phyloP scores from a whole-genome alignment of 1,140 invertebrate genomes.

The Aplysia californica region DNA sequence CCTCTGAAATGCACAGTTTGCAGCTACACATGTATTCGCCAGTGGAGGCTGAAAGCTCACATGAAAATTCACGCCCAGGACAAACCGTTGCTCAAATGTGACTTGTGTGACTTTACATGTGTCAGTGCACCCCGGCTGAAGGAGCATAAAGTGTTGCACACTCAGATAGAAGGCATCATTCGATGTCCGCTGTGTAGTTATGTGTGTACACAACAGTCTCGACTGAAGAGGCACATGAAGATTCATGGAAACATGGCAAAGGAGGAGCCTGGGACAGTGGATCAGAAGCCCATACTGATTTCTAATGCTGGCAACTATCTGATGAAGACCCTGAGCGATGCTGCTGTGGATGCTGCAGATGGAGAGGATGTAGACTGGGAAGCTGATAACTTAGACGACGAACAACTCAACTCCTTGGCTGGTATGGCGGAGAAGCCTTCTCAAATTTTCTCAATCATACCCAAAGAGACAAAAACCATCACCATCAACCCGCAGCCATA shows the following conservation, averaged over 20 bases:
- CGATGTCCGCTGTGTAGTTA: constrained; percentile 1
- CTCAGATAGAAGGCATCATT: constrained; percentile 2
- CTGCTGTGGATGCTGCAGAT: too few species aligned
- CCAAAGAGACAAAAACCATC: too few species aligned
- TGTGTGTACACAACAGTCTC: constrained; percentile 13
- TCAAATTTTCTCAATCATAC: too few species aligned
- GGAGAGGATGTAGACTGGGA: constrained; percentile 14
- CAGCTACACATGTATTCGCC: constrained; percentile 24
- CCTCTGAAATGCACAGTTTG: constrained; percentile 14
- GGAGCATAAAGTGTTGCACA: constrained; percentile 7
- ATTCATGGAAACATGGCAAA: neutral
- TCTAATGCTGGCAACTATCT: too few species aligned
- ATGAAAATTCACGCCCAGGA: constrained; percentile 14
- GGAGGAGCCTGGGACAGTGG: too few species aligned
- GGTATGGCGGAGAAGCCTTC: too few species aligned
- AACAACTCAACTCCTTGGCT: constrained; percentile 15
- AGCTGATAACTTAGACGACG: constrained; percentile 8
- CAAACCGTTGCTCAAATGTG: constrained; percentile 13
- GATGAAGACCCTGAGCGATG: too few species aligned
- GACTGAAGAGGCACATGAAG: constrained; percentile 16
- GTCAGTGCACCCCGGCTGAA: constrained; percentile 5
- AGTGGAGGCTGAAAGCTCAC: constrained; percentile 21
- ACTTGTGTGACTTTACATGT: constrained; percentile 13
- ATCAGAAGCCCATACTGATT: too few species aligned
- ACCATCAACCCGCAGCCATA: too few species aligned